Base-by-base conservation (phyloP, 2,113 vertebrate genomes). In the Stigmatopora nigra region DNA sequence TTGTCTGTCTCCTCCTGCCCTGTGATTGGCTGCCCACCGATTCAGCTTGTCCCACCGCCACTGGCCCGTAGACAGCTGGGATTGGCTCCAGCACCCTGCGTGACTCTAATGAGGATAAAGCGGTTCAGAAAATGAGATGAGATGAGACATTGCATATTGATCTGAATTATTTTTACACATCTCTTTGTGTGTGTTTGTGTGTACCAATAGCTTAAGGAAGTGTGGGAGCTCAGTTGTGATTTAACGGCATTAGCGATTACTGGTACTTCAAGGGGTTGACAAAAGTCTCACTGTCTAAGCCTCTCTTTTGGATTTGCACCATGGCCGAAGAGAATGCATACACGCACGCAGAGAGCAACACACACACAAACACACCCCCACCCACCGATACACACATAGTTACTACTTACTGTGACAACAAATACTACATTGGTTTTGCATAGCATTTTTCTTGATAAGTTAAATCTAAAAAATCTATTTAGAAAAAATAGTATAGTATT, bases 191-290 rank as follows among this genome's bases (percentile, higher is more conserved):
- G 47, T 22, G 64, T 49, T 46, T 45, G 59, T 22, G 53, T 56
- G 22, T 78, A 85, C 74, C 76, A 86, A 83, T 82, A 78, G 77
- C 81, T 76, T 77, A 58, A 48, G 58, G 80, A 69, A 77, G 67
- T 86, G 72, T 70, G 64, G 67, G 71, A 74, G 78, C 82, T 86
- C 78, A 84, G 83, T 82, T 82, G 84, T 87, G 87, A 69, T 88
- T 87, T 87, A 83, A 88, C 72, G 63, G 86, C 72, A 85, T 88
- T 85, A 85, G 78, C 69, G 79, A 76, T 78, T 86, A 74, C 25
- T 31, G 25, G 25, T 31, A 31, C 84, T 87, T 85, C 53, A 84
- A 80, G 73, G 75, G 57, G 74, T 77, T 81, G 62, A 61, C 70
- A 70, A 77, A 76, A 84, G 71, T 82, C 76, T 84, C 75, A 71